These are phyloP conservation scores for Geotrypetes seraphini DNA, from an alignment of 2,797 vertebrate genomes.

Conservation along the genomic window DNA sequence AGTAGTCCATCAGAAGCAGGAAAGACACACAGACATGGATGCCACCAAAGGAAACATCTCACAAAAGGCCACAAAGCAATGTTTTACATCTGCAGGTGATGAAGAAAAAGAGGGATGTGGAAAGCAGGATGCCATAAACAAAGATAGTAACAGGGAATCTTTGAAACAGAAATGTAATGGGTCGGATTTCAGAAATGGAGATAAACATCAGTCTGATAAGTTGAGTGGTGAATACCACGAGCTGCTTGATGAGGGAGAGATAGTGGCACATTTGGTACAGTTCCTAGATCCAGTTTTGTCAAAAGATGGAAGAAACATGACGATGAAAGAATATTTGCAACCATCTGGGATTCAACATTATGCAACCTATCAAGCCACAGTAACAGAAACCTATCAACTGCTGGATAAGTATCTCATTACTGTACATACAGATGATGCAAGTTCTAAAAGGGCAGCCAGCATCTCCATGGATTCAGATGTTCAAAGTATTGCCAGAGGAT, in stretches of 20 bases:
- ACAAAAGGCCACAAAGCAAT: too few species aligned
- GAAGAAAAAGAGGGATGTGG: too few species aligned
- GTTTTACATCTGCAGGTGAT: too few species aligned
- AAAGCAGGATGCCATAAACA: too few species aligned
- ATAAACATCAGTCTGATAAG: too few species aligned
- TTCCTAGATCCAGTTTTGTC: conserved; percentile 8
- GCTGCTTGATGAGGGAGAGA: conserved; percentile 4
- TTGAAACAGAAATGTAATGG: too few species aligned
- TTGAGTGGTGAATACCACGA: too few species aligned
- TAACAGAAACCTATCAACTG: conserved; percentile 9
- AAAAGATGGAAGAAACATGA: background rate
- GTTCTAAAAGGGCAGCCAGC: background rate
- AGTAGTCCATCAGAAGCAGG: background rate
- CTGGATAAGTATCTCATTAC: conserved; percentile 8
- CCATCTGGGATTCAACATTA: conserved; percentile 16
- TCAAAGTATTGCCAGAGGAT: conserved; percentile 18
- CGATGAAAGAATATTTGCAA: conserved; percentile 12
- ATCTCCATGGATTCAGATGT: conserved; percentile 13
- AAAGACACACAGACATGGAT: too few species aligned
- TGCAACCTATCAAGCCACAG: conserved; percentile 9
- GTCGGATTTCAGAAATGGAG: too few species aligned
- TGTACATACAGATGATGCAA: conserved; percentile 10
- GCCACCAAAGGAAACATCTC: too few species aligned
- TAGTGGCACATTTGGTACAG: conserved; percentile 11
- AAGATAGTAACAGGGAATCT: too few species aligned